A percentile compares a stretch with the other conserved stretches of the same genome.
Conservation (phyloP, 2,797 vertebrate genomes). For the Sandelia bainsii region DNA sequence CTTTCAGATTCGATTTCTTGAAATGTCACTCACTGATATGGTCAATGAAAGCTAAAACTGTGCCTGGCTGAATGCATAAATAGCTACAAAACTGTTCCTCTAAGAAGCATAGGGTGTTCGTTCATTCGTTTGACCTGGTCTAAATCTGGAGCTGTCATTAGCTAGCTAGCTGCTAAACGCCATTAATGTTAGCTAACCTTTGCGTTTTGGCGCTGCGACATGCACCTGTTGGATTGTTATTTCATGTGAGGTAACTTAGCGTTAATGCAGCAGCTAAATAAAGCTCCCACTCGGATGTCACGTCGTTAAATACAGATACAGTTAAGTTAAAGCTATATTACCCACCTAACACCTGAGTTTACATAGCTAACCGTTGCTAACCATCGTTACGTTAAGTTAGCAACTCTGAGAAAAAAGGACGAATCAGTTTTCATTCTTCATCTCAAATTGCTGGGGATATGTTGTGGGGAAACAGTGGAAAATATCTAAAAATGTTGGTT, state of each 20-base stretch:
- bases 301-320: not conserved
- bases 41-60: not conserved
- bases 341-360: too few relatives aligned
- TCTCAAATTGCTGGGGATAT: not conserved
- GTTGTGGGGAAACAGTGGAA: too few relatives aligned
- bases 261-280: slow-evolving; percentile 44
- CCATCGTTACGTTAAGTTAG: not conserved
- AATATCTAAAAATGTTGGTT: not conserved
- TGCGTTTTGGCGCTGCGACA: slow-evolving; percentile 20
- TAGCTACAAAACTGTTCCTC: rapidly evolving
- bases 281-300: slow-evolving; percentile 36
- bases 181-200: slow-evolving; percentile 12
- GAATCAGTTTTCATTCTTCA: not conserved
- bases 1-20: slow-evolving; percentile 37
- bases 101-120: rapidly evolving
- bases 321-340: not conserved
- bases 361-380: not conserved
- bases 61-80: too few relatives aligned
- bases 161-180: slow-evolving; percentile 27
- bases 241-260: slow-evolving; percentile 11
- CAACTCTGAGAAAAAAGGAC: not conserved
- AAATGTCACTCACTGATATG: not conserved
- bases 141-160: not conserved
- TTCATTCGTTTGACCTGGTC: not conserved
- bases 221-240: slow-evolving; percentile 50